These are phyloP conservation scores for Nothobranchius kuhntae DNA, from an alignment of 2,113 vertebrate species.

Conservation along the genomic window DNA sequence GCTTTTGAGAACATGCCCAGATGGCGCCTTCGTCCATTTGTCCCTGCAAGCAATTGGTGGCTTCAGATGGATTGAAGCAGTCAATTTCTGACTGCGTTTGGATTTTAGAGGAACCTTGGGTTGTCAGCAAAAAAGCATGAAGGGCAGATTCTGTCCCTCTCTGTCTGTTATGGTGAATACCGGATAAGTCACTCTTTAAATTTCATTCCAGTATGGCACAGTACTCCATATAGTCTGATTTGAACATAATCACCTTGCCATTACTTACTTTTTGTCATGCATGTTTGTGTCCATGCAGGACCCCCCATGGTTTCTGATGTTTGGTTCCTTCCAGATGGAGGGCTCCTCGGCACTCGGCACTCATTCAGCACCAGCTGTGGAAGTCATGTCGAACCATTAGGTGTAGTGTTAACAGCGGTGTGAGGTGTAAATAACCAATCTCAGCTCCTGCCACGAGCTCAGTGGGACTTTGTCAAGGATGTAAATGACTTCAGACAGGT, in stretches of 20 bases:
- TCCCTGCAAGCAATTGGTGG: slow-evolving; percentile 46
- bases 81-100: slow-evolving; percentile 16
- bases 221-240: no score
- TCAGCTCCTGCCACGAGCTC: not conserved
- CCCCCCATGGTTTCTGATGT: not conserved
- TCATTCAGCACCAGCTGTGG: not conserved
- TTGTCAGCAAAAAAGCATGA: not conserved
- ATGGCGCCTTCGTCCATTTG: slow-evolving; percentile 53
- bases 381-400: slow-evolving; percentile 9
- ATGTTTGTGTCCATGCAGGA: not conserved
- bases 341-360: not conserved
- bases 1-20: slow-evolving; percentile 58
- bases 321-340: slow-evolving; percentile 2
- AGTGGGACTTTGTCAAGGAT: not conserved
- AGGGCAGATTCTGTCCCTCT: not conserved
- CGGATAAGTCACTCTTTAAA: no score
- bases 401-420: not conserved
- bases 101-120: slow-evolving; percentile 4
- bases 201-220: no score
- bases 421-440: slow-evolving; percentile 1
- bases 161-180: not conserved
- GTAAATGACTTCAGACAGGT: not conserved
- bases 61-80: slow-evolving; percentile 29
- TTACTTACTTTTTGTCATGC: not conserved
- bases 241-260: no score